Base-by-base conservation (phyloP, 2,113 vertebrate genomes). In the Ophthalmolycus amberensis region DNA sequence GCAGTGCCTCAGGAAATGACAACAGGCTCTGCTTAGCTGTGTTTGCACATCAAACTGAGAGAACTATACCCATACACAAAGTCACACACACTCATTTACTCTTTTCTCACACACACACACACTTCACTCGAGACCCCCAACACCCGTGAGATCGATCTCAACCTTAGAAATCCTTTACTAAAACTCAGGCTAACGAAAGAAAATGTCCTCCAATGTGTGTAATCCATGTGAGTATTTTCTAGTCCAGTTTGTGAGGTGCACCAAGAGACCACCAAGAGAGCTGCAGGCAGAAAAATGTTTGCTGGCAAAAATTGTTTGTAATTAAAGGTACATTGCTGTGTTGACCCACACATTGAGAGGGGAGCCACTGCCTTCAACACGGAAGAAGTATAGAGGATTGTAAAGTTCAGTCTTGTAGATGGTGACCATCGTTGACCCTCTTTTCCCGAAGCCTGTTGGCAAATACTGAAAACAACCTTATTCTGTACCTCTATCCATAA, bases 1-100 rank as follows among this genome's bases (percentile, higher is more conserved):
- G 80, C 86, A 93, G 86, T 46, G 77, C 88, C 86, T 88, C 79
- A 75, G 71, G 88, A 84, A 84, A 86, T 90, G 89, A 91, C 86
- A 82, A 74, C 82, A 88, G 83, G 69, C 75, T 87, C 83, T 73
- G 78, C 87, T 91, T 59, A 83, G 73, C 68, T 89, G 82, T 85
- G 71, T 83, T 85, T 89, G 71, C 85, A 84, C 82, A 90, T 89
- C 89, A 89, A 88, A 89, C 82, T 82, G 78, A 86, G 46, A 77
- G 81, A 86, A 75, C 60, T 63, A 84, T 48, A 72, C 50, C 25
- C 87, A 52, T 44, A 74, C 77, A 80, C 38, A 81, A 29, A 77
- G 15, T 8, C 84, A 63, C 66, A 63, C 66, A n/a, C 48, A 63
- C 60, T n/a, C 84, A 77, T 6, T n/a, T 65, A 74, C 14, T 71